Base-by-base conservation (phyloP, 2,797 vertebrate genomes). In the Lemur catta region DNA sequence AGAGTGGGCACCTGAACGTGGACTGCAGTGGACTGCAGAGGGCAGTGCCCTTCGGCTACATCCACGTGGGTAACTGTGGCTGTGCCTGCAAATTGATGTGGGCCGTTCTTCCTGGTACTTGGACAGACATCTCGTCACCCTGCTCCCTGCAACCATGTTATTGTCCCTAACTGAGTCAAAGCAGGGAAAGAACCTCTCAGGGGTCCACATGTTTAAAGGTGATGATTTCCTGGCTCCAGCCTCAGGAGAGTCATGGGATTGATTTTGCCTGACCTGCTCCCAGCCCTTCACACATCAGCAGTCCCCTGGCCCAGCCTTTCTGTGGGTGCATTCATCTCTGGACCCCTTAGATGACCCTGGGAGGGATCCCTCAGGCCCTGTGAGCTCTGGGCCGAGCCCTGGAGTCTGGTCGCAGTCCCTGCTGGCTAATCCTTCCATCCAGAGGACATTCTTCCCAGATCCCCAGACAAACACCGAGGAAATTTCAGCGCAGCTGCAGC, bases 141-240 rank as follows among this genome's bases (percentile, higher is more conserved):
- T 99, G 80, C 96, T 99, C 81, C 98, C 99, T 92, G 98, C 98
- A 26, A 96, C 98, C 46, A 97, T 98, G 1, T 95, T 99, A 41
- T 99, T 99, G 98, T 97, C 95, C 3, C 98, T 98, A 0, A 90
- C 96, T 0, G 99, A 99, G 26, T 98, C 99, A 0, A 98, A 98
- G 69, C 93, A 97, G 82, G 98, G 97, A 48, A 98, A n/a, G 92
- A 98, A 98, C 67, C 93, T 95, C 88, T 98, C 96, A 0, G 90
- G 98, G 0, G 99, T 99, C 75, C 98, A 98, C 67, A 99, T 99
- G 98, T 99, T 99, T 96, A 99, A 99, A 96, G 98, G 98, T 96
- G 99, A 94, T 63, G 98, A 99, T 82, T 99, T 99, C 96, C 87
- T 98, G 22, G 91, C 90, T 15, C 82, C 84, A 10, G 98, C 89